Base-by-base conservation (phyloP, 1,140 invertebrate genomes). In the Dermatophagoides farinae region DNA sequence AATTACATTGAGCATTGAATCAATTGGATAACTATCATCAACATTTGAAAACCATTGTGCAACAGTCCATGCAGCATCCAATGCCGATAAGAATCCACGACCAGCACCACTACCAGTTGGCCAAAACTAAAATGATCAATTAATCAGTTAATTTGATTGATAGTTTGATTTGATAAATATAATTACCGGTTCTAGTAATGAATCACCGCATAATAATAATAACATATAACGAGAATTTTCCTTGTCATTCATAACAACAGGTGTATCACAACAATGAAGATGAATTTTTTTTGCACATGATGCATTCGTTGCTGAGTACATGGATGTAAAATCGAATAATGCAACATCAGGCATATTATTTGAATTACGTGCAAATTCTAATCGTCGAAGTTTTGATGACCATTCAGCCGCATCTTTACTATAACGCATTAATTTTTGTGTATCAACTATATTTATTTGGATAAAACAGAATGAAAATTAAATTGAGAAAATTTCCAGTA, bases 251-350 rank as follows among this genome's bases (percentile, higher is more conserved):
- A 16, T 43, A 18, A 2, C 11, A 16, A 18, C n/a, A 1, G 41
- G 4, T 14, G 2, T 2, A 18, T 18, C 14, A 25, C n/a, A 22
- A 41, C 58, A 60, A 10, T 16, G 25, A n/a, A 50, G 25, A 41
- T 60, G 22, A 8, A 61, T 61, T 41, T 43, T 14, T 0, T 88
- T 67, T 16, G 90, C 79, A 59, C 85, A 76, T 65, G 82, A 86
- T 23, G 90, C 86, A 76, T 96, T 93, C 72, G 96, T 88, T 0
- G 95, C 89, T 6, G 88, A 87, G 74, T 91, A 98, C 86, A 98
- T 92, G 0, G 90, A 93, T 0, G 95, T 98, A 70, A 99, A 98
- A 73, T 99, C 95, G 74, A 99, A 99, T 81, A 98, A 91, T n/a
- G 92, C 90, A 0, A 97, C 88, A 74, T 98, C 95, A 1, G 91